Percentiles rank a stretch among this genome's conserved stretches.
These are phyloP conservation scores for Semibalanus balanoides DNA, from an alignment of 1,140 invertebrate species.

Conservation along the genomic window DNA sequence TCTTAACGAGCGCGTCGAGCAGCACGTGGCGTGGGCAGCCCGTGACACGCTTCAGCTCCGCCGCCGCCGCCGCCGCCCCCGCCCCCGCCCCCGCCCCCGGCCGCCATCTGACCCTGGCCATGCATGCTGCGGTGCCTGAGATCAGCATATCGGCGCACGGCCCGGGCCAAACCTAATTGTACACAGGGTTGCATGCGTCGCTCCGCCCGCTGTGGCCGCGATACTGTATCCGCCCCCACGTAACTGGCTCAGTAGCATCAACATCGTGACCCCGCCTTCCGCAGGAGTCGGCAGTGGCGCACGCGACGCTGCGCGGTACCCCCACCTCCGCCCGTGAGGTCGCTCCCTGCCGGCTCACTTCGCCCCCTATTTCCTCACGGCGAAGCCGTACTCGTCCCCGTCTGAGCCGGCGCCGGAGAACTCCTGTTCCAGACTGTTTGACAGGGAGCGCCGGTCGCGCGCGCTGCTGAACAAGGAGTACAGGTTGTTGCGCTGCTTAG, in stretches of 20 bases:
- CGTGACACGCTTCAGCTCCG: no score
- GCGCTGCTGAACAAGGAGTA: slow-evolving; percentile 5
- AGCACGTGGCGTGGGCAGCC: no score
- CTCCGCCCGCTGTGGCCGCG: not conserved
- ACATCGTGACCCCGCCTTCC: no score
- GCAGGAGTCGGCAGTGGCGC: no score
- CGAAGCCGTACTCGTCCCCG: slow-evolving; percentile 1
- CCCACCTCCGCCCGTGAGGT: no score
- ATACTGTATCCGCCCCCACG: no score
- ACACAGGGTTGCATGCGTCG: not conserved
- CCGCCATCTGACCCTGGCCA: not conserved
- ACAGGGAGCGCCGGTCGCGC: not conserved
- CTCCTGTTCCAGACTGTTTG: not conserved
- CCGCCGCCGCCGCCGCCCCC: no score
- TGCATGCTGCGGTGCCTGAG: not conserved
- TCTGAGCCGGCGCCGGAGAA: not conserved
- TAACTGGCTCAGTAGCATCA: no score
- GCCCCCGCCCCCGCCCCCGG: no score
- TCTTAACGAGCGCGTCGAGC: no score
- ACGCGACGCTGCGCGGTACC: no score
- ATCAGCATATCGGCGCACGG: not conserved
- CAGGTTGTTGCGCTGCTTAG: slow-evolving; percentile 2
- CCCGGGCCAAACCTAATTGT: no score
- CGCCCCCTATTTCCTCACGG: not conserved
- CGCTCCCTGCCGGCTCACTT: not conserved